These are phyloP conservation scores for Chelonia mydas DNA, from an alignment of 2,797 vertebrate species.

Conservation along the genomic window DNA sequence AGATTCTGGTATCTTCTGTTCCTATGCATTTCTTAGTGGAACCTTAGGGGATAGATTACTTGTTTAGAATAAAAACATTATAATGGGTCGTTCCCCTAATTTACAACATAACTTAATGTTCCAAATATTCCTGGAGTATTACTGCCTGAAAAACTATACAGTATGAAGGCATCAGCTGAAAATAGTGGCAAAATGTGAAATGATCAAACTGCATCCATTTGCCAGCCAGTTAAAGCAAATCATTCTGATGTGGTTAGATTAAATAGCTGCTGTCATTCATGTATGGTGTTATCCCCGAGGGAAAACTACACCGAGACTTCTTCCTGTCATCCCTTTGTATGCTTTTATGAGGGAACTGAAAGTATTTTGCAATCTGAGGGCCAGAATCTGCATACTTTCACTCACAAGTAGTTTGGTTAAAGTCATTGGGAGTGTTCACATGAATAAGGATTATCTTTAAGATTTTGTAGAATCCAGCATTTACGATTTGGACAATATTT, in stretches of 20 bases:
- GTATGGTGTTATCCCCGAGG: not conserved
- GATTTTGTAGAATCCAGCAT: not conserved
- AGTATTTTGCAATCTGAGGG: not conserved
- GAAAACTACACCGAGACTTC: not conserved
- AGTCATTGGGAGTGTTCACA: not conserved
- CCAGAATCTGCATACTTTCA: not conserved
- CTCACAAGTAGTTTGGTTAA: not conserved
- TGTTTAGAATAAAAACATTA: not conserved
- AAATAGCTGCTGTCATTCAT: not conserved
- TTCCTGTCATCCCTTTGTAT: not conserved
- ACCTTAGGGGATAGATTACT: not conserved
- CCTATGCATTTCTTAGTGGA: not conserved
- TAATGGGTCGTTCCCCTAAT: not conserved
- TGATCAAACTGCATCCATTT: not conserved
- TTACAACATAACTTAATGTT: accelerated
- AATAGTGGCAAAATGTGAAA: not conserved
- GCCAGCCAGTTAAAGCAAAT: not conserved
- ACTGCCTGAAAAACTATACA: not conserved
- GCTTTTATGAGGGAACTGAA: slow-evolving; percentile 24
- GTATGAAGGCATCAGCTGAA: not conserved
- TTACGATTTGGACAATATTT: not conserved
- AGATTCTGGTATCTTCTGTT: not conserved
- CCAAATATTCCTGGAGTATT: not conserved
- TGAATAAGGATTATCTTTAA: not conserved
- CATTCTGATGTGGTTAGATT: not conserved